Percentiles rank a stretch among this genome's conserved stretches.
These are phyloP conservation scores for Myotis lucifugus DNA, from an alignment of 2,113 vertebrate genomes.

Conservation along the genomic window DNA sequence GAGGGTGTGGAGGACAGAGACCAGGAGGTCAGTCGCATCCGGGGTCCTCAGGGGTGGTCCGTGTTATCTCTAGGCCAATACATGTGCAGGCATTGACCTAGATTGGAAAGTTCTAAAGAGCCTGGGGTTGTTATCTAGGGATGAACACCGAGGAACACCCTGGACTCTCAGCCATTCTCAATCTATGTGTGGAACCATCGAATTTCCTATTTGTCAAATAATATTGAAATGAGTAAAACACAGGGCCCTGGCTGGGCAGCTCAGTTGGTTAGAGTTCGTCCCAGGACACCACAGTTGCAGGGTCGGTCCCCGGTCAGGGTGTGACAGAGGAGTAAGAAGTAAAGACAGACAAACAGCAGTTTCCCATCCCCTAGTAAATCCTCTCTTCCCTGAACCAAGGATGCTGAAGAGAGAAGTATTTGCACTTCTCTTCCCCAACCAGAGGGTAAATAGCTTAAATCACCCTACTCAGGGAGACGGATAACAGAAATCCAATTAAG, in stretches of 20 bases:
- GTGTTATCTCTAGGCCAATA: no score
- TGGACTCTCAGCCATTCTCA: neutral
- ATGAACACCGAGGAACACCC: neutral
- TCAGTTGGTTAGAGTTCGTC: neutral
- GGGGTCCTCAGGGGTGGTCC: neutral
- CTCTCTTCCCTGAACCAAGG: no score
- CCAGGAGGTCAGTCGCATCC: neutral
- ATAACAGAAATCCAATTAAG: no score
- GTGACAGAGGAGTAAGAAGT: no score
- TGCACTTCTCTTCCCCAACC: no score
- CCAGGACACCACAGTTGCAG: neutral
- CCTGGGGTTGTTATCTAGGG: neutral
- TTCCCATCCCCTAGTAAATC: no score
- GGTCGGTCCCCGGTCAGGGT: neutral
- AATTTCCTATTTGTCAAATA: neutral
- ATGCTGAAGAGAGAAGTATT: no score
- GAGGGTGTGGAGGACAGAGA: neutral
- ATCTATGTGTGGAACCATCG: no score
- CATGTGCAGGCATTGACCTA: neutral
- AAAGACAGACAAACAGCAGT: no score
- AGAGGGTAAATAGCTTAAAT: no score
- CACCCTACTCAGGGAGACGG: no score
- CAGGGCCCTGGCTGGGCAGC: no score
- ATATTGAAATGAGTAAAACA: neutral
- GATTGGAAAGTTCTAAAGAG: neutral